Evolutionary conservation across 1,140 invertebrate species (phyloP).

Genomic region (Drosophila lowei): DNA sequence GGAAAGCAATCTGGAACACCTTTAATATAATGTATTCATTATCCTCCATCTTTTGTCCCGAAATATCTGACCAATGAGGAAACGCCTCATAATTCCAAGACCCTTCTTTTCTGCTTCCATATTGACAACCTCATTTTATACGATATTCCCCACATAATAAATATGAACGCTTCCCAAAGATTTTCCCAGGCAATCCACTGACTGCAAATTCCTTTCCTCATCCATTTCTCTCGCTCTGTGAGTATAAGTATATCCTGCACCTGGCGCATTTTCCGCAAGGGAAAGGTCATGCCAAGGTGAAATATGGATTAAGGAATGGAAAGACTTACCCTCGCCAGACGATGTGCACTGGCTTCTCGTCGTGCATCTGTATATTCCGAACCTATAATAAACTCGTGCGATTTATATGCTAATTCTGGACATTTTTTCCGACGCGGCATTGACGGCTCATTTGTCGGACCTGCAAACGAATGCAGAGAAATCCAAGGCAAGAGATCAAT

Average conservation of each 20-base stretch:
- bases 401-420: slow-evolving; percentile 92
- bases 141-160: too few relatives aligned
- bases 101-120: too few relatives aligned
- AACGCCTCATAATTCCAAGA: too few relatives aligned
- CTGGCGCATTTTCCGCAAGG: neutral
- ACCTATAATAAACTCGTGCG: slow-evolving; percentile 90
- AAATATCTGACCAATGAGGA: too few relatives aligned
- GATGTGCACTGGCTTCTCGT: slow-evolving; percentile 74
- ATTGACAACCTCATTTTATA: too few relatives aligned
- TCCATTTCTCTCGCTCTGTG: too few relatives aligned
- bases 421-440: slow-evolving; percentile 93
- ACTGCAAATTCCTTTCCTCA: too few relatives aligned
- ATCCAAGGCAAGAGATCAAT: slow-evolving; percentile 31
- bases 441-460: slow-evolving; percentile 88
- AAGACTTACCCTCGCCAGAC: slow-evolving; percentile 75
- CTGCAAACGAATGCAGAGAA: slow-evolving; percentile 38
- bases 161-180: too few relatives aligned
- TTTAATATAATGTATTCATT: neutral
- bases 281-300: slow-evolving; percentile 8
- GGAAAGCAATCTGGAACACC: too few relatives aligned
- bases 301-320: neutral
- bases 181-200: too few relatives aligned
- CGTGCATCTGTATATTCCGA: slow-evolving; percentile 83
- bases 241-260: neutral
- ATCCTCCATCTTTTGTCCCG: too few relatives aligned